Conservation (phyloP, 2,797 vertebrate species). For the Smutsia temminckii region DNA sequence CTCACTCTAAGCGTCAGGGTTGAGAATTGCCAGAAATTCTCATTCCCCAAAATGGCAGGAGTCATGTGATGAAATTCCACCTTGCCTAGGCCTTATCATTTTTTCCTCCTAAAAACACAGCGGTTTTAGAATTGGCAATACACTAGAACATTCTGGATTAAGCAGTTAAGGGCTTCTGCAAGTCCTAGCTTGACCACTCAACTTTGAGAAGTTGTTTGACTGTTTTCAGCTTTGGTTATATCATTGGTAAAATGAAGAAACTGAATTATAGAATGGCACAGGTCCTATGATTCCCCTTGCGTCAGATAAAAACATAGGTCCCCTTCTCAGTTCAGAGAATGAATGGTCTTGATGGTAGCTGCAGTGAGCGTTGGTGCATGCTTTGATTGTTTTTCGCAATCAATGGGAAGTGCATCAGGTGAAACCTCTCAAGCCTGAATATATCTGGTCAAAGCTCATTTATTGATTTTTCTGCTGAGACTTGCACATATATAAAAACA, state of each 20-base stretch:
- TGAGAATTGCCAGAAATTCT: not conserved
- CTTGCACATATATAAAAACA: not conserved
- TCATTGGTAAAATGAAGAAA: not conserved
- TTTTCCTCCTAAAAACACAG: not conserved
- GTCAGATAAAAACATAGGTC: conserved; percentile 15
- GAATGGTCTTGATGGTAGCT: not conserved
- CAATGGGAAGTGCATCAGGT: not conserved
- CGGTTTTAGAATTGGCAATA: not conserved
- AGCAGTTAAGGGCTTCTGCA: not conserved
- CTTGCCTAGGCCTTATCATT: not conserved
- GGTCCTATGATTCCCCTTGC: not conserved
- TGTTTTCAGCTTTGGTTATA: not conserved
- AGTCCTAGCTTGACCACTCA: not conserved
- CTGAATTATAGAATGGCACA: not conserved
- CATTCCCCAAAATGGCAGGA: not conserved
- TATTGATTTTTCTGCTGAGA: conserved; percentile 16
- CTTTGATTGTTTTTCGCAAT: not conserved
- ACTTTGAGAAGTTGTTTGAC: not conserved
- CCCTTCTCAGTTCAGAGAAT: not conserved
- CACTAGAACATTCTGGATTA: not conserved
- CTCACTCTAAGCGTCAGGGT: not conserved
- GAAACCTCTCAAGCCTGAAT: not conserved
- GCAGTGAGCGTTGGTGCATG: not conserved
- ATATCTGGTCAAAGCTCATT: conserved; percentile 26
- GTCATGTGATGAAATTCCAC: not conserved